Evolutionary conservation across 2,113 vertebrate species (phyloP).

Genomic region (Carassius gibelio): DNA sequence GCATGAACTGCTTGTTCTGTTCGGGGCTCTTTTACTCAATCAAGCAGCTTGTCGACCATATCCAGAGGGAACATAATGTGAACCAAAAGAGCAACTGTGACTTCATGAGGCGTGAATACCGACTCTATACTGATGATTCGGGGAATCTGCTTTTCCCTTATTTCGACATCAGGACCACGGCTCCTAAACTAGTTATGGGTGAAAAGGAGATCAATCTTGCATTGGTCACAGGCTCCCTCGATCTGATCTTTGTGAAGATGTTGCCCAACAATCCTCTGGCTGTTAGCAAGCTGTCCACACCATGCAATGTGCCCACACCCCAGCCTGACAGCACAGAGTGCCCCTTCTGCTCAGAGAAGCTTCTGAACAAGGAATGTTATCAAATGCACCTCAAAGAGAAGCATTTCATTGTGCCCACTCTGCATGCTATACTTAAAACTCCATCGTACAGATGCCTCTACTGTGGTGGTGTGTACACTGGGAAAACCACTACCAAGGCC

Average conservation of each 20-base stretch:
- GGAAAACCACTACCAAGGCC: slow-evolving; percentile 90
- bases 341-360: slow-evolving; percentile 87
- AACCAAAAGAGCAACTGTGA: slow-evolving; percentile 82
- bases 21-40: slow-evolving; percentile 87
- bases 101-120: slow-evolving; percentile 86
- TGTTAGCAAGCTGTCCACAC: slow-evolving; percentile 41
- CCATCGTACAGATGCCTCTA: slow-evolving; percentile 96
- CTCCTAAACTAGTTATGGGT: slow-evolving; percentile 85
- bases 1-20: slow-evolving; percentile 91
- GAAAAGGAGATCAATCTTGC: slow-evolving; percentile 88
- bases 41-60: slow-evolving; percentile 84
- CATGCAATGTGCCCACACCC: slow-evolving; percentile 55
- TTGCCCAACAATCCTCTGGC: slow-evolving; percentile 72
- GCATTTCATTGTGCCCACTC: slow-evolving; percentile 91
- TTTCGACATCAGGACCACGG: slow-evolving; percentile 85
- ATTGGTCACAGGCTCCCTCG: slow-evolving; percentile 82
- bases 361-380: slow-evolving; percentile 76
- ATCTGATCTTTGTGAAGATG: slow-evolving; percentile 86
- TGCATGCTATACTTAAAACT: slow-evolving; percentile 89
- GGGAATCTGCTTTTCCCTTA: slow-evolving; percentile 88
- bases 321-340: slow-evolving; percentile 78
- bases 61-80: slow-evolving; percentile 81
- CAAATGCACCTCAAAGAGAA: slow-evolving; percentile 87
- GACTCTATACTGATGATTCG: slow-evolving; percentile 79
- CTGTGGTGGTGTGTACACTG: slow-evolving; percentile 95